phyloP scores from a whole-genome alignment of 2,888 invertebrate genomes.

The Thelaira solivaga region DNA sequence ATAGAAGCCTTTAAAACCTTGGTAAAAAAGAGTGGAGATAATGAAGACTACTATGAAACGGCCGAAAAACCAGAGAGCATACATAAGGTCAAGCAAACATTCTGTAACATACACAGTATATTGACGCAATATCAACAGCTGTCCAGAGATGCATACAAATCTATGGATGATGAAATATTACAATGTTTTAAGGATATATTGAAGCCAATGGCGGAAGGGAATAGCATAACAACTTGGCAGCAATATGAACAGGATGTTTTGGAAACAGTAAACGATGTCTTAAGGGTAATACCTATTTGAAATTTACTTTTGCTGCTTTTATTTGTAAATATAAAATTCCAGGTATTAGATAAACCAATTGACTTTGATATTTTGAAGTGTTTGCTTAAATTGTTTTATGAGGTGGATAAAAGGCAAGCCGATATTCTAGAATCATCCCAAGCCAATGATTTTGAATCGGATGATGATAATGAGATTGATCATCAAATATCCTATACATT shows the following conservation, averaged over 20 bases:
- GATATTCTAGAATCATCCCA: slow-evolving; percentile 52
- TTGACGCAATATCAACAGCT: slow-evolving; percentile 72
- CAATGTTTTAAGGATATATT: slow-evolving; percentile 72
- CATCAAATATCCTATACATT: slow-evolving; percentile 66
- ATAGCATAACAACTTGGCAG: slow-evolving; percentile 71
- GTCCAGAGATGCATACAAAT: slow-evolving; percentile 67
- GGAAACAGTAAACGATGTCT: slow-evolving; percentile 73
- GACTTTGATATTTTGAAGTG: slow-evolving; percentile 70
- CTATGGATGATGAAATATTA: slow-evolving; percentile 66
- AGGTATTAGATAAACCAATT: slow-evolving; percentile 74
- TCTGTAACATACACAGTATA: slow-evolving; percentile 76
- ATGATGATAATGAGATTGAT: slow-evolving; percentile 66
- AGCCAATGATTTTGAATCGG: slow-evolving; percentile 67
- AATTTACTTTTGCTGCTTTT: not conserved
- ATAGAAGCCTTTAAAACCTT: slow-evolving; percentile 72
- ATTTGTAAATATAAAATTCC: not conserved
- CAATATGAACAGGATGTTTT: slow-evolving; percentile 73
- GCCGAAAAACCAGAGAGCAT: slow-evolving; percentile 67
- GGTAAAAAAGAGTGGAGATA: slow-evolving; percentile 45
- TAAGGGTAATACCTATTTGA: slow-evolving; percentile 64
- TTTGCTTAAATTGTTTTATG: slow-evolving; percentile 71
- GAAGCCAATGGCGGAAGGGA: slow-evolving; percentile 70
- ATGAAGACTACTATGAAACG: slow-evolving; percentile 50
- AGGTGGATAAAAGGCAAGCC: slow-evolving; percentile 65
- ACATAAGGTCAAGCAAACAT: slow-evolving; percentile 74